phyloP scores from a whole-genome alignment of 2,797 vertebrate genomes.

The Apogon talboti region DNA sequence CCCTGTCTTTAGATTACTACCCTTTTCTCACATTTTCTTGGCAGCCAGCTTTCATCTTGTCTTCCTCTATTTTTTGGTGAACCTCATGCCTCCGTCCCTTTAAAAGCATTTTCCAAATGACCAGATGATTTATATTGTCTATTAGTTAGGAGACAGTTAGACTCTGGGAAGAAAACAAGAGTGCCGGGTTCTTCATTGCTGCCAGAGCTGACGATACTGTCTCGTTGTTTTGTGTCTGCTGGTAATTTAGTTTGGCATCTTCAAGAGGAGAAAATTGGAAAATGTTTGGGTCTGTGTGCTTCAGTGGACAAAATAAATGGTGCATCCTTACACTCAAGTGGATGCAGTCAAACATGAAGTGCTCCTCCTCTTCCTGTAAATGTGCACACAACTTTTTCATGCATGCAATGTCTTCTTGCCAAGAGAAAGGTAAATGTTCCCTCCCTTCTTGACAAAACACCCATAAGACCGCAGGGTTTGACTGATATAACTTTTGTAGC shows the following conservation, averaged over 20 bases:
- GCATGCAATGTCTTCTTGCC: conserved; percentile 10
- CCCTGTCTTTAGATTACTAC: neutral
- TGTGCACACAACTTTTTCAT: conserved; percentile 8
- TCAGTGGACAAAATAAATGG: conserved; percentile 36
- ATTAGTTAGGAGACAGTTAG: conserved; percentile 19
- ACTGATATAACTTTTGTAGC: conserved; percentile 15
- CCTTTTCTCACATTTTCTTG: conserved; percentile 1
- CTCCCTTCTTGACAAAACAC: too few relatives aligned
- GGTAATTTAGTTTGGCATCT: conserved; percentile 60
- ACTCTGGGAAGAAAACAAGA: conserved; percentile 15
- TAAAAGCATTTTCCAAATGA: conserved; percentile 22
- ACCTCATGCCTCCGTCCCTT: conserved; percentile 12
- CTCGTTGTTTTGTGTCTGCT: conserved; percentile 43
- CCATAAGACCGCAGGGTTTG: too few relatives aligned
- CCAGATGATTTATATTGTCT: conserved; percentile 32
- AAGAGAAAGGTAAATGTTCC: neutral
- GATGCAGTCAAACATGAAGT: conserved; percentile 32
- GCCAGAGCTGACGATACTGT: conserved; percentile 12
- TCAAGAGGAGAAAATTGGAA: conserved; percentile 55
- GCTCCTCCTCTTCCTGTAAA: neutral
- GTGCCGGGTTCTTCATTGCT: conserved; percentile 7
- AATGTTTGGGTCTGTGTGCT: conserved; percentile 46
- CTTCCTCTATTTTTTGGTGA: conserved; percentile 7
- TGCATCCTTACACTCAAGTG: conserved; percentile 34
- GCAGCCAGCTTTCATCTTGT: conserved; percentile 8